Evolutionary conservation across 2,888 invertebrate genomes (phyloP), one percentile per base, ranked within the genome.

Genomic region (Leptinotarsa peninsularis): DNA sequence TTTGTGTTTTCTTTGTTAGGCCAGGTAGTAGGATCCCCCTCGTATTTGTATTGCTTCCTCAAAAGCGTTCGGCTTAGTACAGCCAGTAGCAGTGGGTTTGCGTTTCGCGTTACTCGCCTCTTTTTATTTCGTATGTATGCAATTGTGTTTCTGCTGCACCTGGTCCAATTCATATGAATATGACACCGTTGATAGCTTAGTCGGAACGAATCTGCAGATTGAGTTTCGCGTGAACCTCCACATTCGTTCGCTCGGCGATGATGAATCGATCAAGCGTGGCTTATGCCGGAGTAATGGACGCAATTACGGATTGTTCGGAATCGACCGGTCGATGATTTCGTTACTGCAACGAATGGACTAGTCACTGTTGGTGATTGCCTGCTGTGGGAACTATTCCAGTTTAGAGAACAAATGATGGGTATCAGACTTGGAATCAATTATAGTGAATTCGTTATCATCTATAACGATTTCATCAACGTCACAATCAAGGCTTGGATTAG

Each of bases 31-130:
- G 43, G 43, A 43, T 2, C 3, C 7, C 43, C 43, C 43, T 43
- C 43, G 43, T 72, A 75, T 75, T 72, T 68, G 75, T 72, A 75
- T 75, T 49, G 68, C 68, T 60, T 54, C 66, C 72, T 75, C 67
- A 72, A 72, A 67, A 75, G 72, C 72, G 21, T 74, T 70, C 43
- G 27, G 49, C 27, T 60, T 17, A 27, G 33, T 60, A 50, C 54
- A 66, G 43, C 27, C n/a, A 43, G 33, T 63, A 63, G 63, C 63
- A 33, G 63, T 15, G 33, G n/a, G 63, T 27, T 63, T 27, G 63
- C 23, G 56, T 43, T 60, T 58, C 33, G 50, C 70, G 58, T 60
- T 49, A 71, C 17, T 3, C 21, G n/a, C 10, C 33, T 63, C 17
- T n/a, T 43, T 33, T 63, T 63, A 63, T 63, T 63, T 13, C 23